A percentile compares a stretch with the other conserved stretches of the same genome.
Evolutionary conservation across 2,888 invertebrate species (phyloP).

Genomic region (Parelbella ahira): DNA sequence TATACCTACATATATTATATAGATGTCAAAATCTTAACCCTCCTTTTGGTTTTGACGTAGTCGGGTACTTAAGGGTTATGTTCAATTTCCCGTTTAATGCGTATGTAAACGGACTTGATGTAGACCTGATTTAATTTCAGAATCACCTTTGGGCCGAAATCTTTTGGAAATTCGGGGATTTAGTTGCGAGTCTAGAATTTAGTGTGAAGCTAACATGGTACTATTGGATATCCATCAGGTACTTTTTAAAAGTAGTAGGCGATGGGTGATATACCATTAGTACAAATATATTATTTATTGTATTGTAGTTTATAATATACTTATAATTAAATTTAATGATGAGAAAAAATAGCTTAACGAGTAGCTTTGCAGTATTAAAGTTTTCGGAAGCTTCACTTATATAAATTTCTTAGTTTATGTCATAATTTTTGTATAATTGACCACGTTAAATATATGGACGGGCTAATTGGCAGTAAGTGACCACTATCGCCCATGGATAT

Average conservation of each 20-base stretch:
- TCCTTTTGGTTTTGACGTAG: too few relatives aligned
- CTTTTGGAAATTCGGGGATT: slow-evolving; percentile 66
- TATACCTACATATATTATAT: too few relatives aligned
- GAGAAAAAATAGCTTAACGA: too few relatives aligned
- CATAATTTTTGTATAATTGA: too few relatives aligned
- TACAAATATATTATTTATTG: slow-evolving; percentile 10
- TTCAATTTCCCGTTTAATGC: too few relatives aligned
- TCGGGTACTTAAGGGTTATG: too few relatives aligned
- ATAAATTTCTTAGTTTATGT: too few relatives aligned
- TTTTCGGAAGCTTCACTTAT: slow-evolving; percentile 20
- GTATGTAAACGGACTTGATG: slow-evolving; percentile 9
- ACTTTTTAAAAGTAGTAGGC: slow-evolving; percentile 54
- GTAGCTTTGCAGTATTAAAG: slow-evolving; percentile 20
- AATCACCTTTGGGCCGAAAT: slow-evolving; percentile 64
- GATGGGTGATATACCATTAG: slow-evolving; percentile 41
- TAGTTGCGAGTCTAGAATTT: slow-evolving; percentile 51
- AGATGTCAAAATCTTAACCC: too few relatives aligned
- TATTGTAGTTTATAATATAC: slow-evolving; percentile 20
- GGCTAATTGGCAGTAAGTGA: too few relatives aligned
- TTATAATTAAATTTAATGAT: slow-evolving; percentile 28
- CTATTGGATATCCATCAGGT: slow-evolving; percentile 73
- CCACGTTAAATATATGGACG: too few relatives aligned
- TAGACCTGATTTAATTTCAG: slow-evolving; percentile 69
- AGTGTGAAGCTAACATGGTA: slow-evolving; percentile 62
- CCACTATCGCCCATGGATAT: too few relatives aligned